phyloP scores from a whole-genome alignment of 2,888 invertebrate species.

The Allolobophora icterica region DNA sequence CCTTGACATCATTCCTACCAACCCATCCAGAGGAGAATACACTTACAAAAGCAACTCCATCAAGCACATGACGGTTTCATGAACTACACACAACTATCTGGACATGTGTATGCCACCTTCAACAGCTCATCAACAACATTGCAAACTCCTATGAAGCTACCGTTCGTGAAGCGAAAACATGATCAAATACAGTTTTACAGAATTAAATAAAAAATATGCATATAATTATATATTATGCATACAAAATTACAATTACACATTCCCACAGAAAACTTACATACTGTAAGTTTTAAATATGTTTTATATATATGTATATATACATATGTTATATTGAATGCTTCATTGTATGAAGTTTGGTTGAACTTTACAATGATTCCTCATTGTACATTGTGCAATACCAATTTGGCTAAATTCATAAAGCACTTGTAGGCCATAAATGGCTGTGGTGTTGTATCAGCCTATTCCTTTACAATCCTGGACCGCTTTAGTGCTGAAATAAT shows the following conservation, averaged over 20 bases:
- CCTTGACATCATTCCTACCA: background rate
- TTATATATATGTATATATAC: background rate
- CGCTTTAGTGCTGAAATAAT: background rate
- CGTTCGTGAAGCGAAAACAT: background rate
- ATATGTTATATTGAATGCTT: background rate
- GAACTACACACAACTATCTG: background rate
- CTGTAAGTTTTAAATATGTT: background rate
- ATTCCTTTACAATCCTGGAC: too few species aligned
- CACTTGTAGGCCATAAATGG: background rate
- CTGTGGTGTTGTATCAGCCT: background rate
- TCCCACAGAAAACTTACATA: background rate
- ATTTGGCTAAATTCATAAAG: too few species aligned
- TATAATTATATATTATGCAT: slow-evolving; percentile 1
- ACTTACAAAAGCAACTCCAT: too few species aligned
- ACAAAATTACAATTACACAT: background rate
- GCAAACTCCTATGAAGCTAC: background rate
- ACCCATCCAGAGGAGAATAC: too few species aligned
- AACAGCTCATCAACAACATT: background rate
- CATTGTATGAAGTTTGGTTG: background rate
- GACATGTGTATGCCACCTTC: background rate
- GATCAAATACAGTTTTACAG: background rate
- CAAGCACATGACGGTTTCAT: too few species aligned
- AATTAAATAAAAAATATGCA: background rate
- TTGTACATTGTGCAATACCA: too few species aligned
- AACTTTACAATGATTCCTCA: background rate